Evolutionary conservation across 2,113 vertebrate species (phyloP).

Genomic region (Excalfactoria chinensis): DNA sequence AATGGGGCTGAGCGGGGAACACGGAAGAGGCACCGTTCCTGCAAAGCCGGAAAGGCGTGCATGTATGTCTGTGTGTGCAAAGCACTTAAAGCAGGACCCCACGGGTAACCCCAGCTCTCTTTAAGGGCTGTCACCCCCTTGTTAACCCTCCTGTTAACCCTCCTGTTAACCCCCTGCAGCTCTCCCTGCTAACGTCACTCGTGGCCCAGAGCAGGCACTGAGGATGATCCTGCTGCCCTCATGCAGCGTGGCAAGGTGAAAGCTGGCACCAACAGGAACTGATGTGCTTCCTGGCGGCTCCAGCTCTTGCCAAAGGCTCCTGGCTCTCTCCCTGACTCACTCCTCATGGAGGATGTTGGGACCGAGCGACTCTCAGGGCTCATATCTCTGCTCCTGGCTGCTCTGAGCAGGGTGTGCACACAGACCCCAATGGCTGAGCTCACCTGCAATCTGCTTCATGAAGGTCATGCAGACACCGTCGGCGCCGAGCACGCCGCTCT

Average conservation of each 20-base stretch:
- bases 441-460: conserved; percentile 97
- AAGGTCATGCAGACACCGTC: conserved; percentile 95
- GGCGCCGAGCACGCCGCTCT: conserved; percentile 89
- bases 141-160: too few species aligned
- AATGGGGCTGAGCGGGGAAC: neutral
- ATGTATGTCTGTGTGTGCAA: neutral
- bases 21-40: neutral
- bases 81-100: accelerated
- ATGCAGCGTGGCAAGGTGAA: accelerated
- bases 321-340: neutral
- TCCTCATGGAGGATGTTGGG: neutral
- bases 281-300: neutral
- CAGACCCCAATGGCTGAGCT: too few species aligned
- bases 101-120: accelerated
- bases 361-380: neutral
- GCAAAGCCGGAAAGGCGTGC: neutral
- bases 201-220: neutral
- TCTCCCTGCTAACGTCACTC: accelerated
- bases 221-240: neutral
- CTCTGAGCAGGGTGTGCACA: neutral
- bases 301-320: neutral
- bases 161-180: too few species aligned
- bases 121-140: neutral
- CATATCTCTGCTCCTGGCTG: neutral
- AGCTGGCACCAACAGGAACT: neutral